phyloP scores from a whole-genome alignment of 2,113 vertebrate species.

The Rhizomys pruinosus region DNA sequence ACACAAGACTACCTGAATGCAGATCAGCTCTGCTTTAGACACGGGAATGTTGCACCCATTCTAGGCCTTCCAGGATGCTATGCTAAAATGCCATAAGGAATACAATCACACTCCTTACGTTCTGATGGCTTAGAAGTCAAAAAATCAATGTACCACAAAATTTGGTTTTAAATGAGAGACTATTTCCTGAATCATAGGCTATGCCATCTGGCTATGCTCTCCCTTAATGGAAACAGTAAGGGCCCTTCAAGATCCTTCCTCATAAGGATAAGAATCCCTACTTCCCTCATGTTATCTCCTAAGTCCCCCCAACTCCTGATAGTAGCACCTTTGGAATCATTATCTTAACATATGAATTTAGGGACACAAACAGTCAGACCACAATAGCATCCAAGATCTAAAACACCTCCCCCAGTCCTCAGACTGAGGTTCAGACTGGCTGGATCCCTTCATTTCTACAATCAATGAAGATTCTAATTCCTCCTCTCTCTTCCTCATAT shows the following conservation, averaged over 20 bases:
- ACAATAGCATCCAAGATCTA: not conserved
- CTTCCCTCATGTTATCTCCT: too few species aligned
- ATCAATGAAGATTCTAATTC: not conserved
- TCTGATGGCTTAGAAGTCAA: not conserved
- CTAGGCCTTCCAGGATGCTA: not conserved
- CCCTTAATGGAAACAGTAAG: not conserved
- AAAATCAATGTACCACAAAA: not conserved
- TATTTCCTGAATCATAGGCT: not conserved
- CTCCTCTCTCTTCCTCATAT: not conserved
- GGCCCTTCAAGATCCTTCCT: not conserved
- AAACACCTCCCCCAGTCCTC: not conserved
- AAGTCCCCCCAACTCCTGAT: not conserved
- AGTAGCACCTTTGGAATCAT: not conserved
- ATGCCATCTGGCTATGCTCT: not conserved
- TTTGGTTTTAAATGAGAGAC: not conserved
- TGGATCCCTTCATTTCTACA: not conserved
- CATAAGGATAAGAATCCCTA: not conserved
- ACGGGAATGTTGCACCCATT: not conserved
- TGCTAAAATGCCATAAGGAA: not conserved
- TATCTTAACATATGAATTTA: not conserved
- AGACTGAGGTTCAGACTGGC: not conserved
- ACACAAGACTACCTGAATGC: not conserved
- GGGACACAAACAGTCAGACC: not conserved
- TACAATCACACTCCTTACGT: not conserved
- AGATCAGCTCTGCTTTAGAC: not conserved